Conservation (phyloP, 2,113 vertebrate genomes). For the Taxidea taxus region DNA sequence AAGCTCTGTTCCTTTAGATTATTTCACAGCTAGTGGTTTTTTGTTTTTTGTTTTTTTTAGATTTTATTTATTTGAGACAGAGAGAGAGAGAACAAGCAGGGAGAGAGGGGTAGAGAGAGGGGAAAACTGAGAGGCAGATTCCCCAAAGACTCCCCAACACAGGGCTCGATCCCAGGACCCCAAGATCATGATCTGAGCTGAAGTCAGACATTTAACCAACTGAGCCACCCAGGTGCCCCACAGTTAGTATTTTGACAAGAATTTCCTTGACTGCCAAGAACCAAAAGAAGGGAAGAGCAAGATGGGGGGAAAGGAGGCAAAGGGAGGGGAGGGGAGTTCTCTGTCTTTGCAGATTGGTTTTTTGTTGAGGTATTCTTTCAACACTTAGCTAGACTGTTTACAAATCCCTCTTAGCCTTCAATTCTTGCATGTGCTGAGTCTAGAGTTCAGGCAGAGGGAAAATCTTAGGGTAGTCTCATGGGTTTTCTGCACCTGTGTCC, state of each 20-base stretch:
- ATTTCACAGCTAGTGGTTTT: background rate
- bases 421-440: background rate
- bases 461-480: background rate
- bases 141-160: background rate
- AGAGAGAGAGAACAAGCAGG: background rate
- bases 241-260: background rate
- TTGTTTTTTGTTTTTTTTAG: too few relatives aligned
- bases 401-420: background rate
- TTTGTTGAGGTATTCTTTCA: background rate
- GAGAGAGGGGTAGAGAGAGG: background rate
- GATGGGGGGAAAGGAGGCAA: background rate
- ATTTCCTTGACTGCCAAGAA: background rate
- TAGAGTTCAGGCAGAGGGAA: background rate
- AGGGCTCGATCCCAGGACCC: background rate
- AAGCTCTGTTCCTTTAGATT: background rate
- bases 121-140: background rate
- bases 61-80: background rate
- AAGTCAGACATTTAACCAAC: background rate
- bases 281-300: background rate
- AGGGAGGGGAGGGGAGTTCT: background rate
- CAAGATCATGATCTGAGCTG: background rate
- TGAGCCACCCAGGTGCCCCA: background rate
- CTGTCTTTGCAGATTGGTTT: background rate
- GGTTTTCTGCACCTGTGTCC: background rate
- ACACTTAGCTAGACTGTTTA: background rate